Conservation (phyloP, 1,140 invertebrate species). For the Harlomillsia oculata region DNA sequence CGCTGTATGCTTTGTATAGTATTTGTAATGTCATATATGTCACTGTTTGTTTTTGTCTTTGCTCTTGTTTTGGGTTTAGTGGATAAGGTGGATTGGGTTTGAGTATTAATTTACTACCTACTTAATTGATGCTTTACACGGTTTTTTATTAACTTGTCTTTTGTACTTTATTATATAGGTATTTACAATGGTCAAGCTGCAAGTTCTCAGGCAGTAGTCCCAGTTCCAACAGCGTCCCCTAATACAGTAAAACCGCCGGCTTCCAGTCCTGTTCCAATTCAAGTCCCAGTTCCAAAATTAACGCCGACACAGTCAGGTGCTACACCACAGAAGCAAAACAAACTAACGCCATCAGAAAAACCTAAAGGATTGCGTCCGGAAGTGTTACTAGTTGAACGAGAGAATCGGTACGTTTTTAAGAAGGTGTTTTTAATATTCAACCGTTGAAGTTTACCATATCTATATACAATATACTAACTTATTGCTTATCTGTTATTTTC, state of each 20-base stretch:
- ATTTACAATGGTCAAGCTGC: no score
- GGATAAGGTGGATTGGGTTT: no score
- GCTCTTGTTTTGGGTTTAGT: no score
- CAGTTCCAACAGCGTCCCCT: neutral
- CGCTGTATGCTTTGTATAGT: no score
- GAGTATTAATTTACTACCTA: no score
- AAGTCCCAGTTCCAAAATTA: neutral
- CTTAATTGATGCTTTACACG: no score
- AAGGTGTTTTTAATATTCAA: neutral
- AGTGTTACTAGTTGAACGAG: conserved; percentile 51
- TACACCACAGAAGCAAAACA: conserved; percentile 49
- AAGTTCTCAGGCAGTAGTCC: no score
- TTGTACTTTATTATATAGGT: no score
- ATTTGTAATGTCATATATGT: no score
- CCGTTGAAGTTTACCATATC: neutral
- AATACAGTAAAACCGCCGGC: neutral
- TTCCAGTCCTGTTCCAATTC: conserved; percentile 15
- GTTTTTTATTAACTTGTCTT: no score
- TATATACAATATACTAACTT: neutral
- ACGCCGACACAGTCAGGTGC: conserved; percentile 49
- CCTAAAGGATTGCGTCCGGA: conserved; percentile 54
- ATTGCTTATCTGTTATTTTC: neutral
- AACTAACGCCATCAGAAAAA: conserved; percentile 48
- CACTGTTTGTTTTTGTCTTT: no score
- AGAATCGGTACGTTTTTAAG: conserved; percentile 41